Evolutionary conservation across 2,113 vertebrate genomes (phyloP).

Genomic region (Cariama cristata): DNA sequence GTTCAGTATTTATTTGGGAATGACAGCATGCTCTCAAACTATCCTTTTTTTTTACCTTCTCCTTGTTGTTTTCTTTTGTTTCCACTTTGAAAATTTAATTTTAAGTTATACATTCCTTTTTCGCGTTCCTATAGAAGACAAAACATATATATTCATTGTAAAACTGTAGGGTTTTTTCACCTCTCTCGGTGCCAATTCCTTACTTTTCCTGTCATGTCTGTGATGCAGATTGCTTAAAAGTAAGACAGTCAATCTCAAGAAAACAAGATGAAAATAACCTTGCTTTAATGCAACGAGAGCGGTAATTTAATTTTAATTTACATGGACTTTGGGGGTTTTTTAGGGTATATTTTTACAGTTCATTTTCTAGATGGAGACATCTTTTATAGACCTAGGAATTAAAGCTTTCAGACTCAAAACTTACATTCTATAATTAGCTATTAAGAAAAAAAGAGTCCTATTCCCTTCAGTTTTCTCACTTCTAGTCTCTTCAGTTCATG

Average conservation of each 20-base stretch:
- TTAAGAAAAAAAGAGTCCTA: not conserved
- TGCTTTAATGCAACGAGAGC: not conserved
- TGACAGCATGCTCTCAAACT: not conserved
- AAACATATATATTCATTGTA: not conserved
- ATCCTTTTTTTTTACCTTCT: accelerated
- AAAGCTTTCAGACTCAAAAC: not conserved
- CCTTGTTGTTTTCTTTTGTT: not conserved
- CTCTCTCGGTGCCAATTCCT: not conserved
- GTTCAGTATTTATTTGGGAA: not conserved
- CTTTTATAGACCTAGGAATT: not conserved
- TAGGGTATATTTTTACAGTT: not conserved
- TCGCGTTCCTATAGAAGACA: not conserved
- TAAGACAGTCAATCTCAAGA: not conserved
- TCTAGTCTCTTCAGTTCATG: not conserved
- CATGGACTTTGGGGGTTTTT: accelerated
- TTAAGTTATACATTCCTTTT: not conserved
- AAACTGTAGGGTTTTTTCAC: not conserved
- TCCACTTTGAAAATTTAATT: not conserved
- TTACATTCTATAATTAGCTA: not conserved
- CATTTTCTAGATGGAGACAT: not conserved
- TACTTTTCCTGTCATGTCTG: not conserved
- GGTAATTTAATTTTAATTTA: not conserved
- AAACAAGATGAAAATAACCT: not conserved
- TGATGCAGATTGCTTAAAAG: not conserved
- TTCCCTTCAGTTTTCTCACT: not conserved